Evolutionary conservation across 2,113 vertebrate species (phyloP), one percentile per base, ranked within the genome.

Genomic region (Turdus rufiventris): DNA sequence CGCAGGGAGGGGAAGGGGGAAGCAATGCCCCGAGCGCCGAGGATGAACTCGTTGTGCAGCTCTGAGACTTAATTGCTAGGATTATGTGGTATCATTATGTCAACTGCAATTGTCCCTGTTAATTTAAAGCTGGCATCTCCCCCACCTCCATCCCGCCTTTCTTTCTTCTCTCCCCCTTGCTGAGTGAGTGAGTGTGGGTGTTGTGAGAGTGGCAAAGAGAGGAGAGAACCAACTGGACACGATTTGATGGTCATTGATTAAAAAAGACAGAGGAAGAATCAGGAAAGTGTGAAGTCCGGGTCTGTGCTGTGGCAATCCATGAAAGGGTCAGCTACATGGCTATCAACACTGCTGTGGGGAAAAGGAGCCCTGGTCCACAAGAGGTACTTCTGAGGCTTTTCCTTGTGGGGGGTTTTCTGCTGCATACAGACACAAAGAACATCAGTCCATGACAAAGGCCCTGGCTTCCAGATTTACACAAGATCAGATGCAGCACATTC

Each of bases 41-140:
- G 48, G 58, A 36, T 34, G 89, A 94, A 85, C 66, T 88, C 3
- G 1, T 38, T 65, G 63, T 90, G 82, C 74, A 58, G 54, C 57
- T 84, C 80, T 71, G 48, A 83, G 89, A 53, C 82, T 95, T 96
- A 95, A 97, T 94, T 96, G 95, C 76, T 78, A 53, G 76, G 78
- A 88, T 96, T 94, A 84, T 73, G 54, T 79, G 92, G 66, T 85
- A 92, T 75, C 87, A 63, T 95, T 93, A 92, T 76, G 67, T 80
- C 90, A 89, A 58, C 79, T 77, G 87, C 80, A 93, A 90, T 88
- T 91, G 78, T 91, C 90, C 88, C 29, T 0, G 12, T 63, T 96
- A 93, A 73, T 93, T 94, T 68, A 89, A 78, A 88, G 40, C 62
- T 91, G 93, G 70, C 85, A 93, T 75, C 54, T 70, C 43, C 21